Evolutionary conservation across 2,113 vertebrate species (phyloP).

Genomic region (Hippopotamus amphibius): DNA sequence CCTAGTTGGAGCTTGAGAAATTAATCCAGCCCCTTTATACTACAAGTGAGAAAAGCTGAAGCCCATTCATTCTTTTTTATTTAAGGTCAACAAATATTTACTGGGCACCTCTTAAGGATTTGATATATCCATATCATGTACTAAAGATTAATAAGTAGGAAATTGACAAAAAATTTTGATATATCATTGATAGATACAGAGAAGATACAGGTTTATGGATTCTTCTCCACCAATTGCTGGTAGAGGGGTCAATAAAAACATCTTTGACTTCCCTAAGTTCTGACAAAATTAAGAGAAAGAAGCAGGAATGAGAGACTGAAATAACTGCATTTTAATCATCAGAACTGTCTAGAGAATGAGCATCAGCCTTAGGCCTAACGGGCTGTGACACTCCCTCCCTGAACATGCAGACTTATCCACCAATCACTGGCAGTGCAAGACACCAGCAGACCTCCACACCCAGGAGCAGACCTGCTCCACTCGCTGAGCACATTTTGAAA

Average conservation of each 20-base stretch:
- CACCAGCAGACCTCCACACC: neutral
- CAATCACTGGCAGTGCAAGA: neutral
- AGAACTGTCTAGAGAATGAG: neutral
- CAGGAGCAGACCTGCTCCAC: neutral
- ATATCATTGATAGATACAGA: neutral
- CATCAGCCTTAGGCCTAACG: neutral
- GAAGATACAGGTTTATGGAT: neutral
- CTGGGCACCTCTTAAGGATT: neutral
- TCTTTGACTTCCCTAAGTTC: neutral
- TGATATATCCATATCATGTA: neutral
- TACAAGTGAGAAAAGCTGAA: neutral
- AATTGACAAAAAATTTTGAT: neutral
- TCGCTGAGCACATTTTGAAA: neutral
- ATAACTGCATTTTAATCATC: neutral
- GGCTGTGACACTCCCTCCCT: neutral
- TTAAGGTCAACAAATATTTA: neutral
- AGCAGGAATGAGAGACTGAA: neutral
- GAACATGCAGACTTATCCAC: neutral
- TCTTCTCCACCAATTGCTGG: neutral
- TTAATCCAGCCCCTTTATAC: neutral
- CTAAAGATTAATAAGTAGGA: neutral
- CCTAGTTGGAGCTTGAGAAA: neutral
- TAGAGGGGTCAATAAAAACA: neutral
- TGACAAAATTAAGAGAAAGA: constrained; percentile 22
- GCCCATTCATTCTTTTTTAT: neutral